phyloP scores from a whole-genome alignment of 2,797 vertebrate genomes.

The Mareca penelope region DNA sequence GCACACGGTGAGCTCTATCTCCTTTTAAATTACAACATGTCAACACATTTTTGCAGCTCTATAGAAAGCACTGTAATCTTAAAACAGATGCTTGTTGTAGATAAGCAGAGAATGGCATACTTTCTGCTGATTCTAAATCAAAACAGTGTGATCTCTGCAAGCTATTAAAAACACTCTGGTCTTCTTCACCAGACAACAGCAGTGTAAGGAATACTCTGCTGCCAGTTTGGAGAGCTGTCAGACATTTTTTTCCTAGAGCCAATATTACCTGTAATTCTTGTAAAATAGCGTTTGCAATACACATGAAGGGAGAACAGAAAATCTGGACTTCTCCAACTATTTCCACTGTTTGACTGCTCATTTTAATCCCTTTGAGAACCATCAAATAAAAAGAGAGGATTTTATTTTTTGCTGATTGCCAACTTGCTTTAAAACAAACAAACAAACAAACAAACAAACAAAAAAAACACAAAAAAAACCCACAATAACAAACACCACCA shows the following conservation, averaged over 20 bases:
- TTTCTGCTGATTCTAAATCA: neutral
- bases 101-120: slow-evolving; percentile 2
- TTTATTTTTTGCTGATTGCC: neutral
- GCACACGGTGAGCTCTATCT: neutral
- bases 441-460: too few species aligned
- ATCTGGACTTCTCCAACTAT: neutral
- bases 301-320: neutral
- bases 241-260: neutral
- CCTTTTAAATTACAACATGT: neutral
- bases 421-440: neutral
- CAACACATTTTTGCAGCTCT: slow-evolving; percentile 12
- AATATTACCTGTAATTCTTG: neutral
- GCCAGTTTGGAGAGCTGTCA: neutral
- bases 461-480: neutral
- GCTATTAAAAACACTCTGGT: neutral
- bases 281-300: neutral
- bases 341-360: neutral
- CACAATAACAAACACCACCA: too few species aligned
- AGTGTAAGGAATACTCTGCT: neutral
- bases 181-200: neutral
- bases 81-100: slow-evolving; percentile 14
- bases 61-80: slow-evolving; percentile 10
- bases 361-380: neutral
- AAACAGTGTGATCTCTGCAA: neutral
- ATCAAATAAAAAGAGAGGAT: neutral